phyloP scores from a whole-genome alignment of 1,140 invertebrate species.

The Brachionus manjavacas region DNA sequence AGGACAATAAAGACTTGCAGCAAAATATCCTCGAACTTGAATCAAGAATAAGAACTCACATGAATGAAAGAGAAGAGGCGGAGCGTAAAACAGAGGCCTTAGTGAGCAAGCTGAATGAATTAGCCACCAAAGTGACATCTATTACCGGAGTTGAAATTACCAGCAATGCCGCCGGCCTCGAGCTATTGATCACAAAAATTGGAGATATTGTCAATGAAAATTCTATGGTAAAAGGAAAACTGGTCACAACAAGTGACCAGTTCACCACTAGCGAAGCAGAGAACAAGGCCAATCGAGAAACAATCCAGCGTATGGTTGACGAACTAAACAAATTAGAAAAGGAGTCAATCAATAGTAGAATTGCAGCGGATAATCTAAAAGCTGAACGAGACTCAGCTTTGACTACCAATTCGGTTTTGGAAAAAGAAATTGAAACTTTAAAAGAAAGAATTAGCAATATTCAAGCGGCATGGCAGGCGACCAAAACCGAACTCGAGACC shows the following conservation, averaged over 20 bases:
- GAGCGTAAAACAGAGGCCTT: slow-evolving; percentile 45
- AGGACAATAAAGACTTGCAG: slow-evolving; percentile 49
- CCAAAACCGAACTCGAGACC: slow-evolving; percentile 51
- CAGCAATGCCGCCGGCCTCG: not conserved
- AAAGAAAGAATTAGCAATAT: slow-evolving; percentile 51
- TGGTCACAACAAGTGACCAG: slow-evolving; percentile 52
- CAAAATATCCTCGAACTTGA: slow-evolving; percentile 54
- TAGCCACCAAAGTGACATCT: slow-evolving; percentile 48
- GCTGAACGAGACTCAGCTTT: slow-evolving; percentile 53
- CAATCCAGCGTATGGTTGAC: slow-evolving; percentile 56
- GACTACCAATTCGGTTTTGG: slow-evolving; percentile 46
- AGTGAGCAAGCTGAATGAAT: slow-evolving; percentile 48
- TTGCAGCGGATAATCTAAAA: slow-evolving; percentile 51
- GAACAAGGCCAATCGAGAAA: slow-evolving; percentile 56
- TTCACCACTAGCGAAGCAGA: slow-evolving; percentile 53
- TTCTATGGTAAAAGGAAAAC: slow-evolving; percentile 54
- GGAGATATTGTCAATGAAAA: slow-evolving; percentile 54
- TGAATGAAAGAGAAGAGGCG: slow-evolving; percentile 51
- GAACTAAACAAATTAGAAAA: slow-evolving; percentile 56
- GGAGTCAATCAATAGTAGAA: slow-evolving; percentile 48
- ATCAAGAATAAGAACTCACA: slow-evolving; percentile 50
- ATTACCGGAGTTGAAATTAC: slow-evolving; percentile 43
- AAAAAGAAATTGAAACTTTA: slow-evolving; percentile 51
- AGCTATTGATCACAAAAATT: slow-evolving; percentile 44
- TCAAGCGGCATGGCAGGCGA: slow-evolving; percentile 51